Base-by-base conservation (phyloP, 1,140 invertebrate genomes). In the Campodea augens region DNA sequence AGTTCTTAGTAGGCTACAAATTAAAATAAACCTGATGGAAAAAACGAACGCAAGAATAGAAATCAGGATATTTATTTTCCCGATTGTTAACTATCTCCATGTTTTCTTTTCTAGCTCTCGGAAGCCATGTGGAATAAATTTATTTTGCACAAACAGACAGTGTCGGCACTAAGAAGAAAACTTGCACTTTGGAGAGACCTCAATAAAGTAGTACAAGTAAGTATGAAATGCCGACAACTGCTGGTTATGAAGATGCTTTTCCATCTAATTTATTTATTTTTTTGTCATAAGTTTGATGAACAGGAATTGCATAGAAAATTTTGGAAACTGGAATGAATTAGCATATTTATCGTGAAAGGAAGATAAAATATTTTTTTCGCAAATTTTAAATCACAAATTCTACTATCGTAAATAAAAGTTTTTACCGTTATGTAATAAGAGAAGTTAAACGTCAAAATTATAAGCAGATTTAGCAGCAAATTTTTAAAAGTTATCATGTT, bases 141-240 rank as follows among this genome's bases (percentile, higher is more conserved):
- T 61, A 63, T 74, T 15, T 61, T 63, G 10, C 75, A 78, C 49
- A 81, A 83, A 51, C 86, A 91, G 62, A 78, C 77, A n/a, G 74
- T 81, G 52, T 70, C 73, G 38, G 81, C 75, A 15, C 89, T 81
- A 58, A 66, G 68, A 51, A 72, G 75, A 24, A 92, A 92, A 65
- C 78, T 91, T 70, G 71, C 72, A 44, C 63, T 90, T 1, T 83
- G 84, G 76, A 75, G 77, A 55, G 74, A 75, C 56, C 63, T 91
- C 3, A 81, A 75, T 58, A 60, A 75, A 38, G 71, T 73, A 51
- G 77, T 89, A 42, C 76, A 77, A 62, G 79, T 77, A 60, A 66
- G 56, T 38, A 60, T 57, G 50, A 53, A 60, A 18, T 18, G 27
- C 15, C 15, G n/a, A 10, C 7, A 46, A 52, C 57, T 61, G 52